These are phyloP conservation scores for Philereme vetulata DNA, from an alignment of 2,888 invertebrate genomes.

Conservation along the genomic window DNA sequence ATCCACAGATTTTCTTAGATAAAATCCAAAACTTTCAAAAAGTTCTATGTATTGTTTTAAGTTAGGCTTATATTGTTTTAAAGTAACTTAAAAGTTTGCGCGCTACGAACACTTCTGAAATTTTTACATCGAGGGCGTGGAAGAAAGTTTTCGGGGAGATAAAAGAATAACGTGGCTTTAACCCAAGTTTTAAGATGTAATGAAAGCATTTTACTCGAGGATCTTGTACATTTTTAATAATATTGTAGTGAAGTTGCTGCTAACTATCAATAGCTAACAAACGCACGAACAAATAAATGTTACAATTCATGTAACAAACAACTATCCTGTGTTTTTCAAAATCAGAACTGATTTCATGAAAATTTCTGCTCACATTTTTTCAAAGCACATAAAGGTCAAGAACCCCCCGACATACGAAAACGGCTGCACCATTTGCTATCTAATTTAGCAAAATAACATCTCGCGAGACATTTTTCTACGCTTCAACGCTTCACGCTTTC, in stretches of 20 bases:
- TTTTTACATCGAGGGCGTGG: slow-evolving; percentile 32
- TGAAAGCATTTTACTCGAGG: slow-evolving; percentile 21
- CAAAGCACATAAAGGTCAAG: too few species aligned
- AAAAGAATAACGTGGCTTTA: slow-evolving; percentile 31
- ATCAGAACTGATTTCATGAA: too few species aligned
- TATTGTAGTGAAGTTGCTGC: neutral
- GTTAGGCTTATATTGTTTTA: slow-evolving; percentile 41
- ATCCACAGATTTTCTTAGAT: slow-evolving; percentile 27
- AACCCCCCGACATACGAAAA: too few species aligned
- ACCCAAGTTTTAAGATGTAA: slow-evolving; percentile 25
- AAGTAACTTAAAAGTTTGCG: slow-evolving; percentile 37
- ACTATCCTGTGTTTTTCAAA: too few species aligned
- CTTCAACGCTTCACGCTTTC: too few species aligned
- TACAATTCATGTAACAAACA: too few species aligned
- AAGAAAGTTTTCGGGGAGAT: slow-evolving; percentile 29
- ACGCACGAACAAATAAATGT: too few species aligned
- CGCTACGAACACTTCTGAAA: slow-evolving; percentile 34
- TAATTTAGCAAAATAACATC: too few species aligned
- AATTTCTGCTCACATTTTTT: too few species aligned
- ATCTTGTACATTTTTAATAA: slow-evolving; percentile 2
- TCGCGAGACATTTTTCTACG: too few species aligned
- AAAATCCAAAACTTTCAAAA: slow-evolving; percentile 31
- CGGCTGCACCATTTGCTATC: too few species aligned
- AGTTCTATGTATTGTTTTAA: slow-evolving; percentile 38
- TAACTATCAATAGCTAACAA: neutral